phyloP scores from a whole-genome alignment of 2,888 invertebrate genomes.

The Dorcus hopei region DNA sequence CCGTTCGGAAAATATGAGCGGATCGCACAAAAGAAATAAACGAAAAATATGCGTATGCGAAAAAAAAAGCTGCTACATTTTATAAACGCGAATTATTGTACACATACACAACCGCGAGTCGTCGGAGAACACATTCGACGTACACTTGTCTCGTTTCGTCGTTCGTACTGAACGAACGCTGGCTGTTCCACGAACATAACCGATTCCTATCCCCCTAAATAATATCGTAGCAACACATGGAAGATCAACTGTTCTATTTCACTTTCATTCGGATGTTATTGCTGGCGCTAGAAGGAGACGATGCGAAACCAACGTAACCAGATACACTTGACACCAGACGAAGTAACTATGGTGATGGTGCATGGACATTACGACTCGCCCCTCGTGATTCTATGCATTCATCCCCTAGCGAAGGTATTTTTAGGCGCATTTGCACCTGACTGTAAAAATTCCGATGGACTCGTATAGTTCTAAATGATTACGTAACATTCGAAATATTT shows the following conservation, averaged over 20 bases:
- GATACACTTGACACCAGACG: conserved; percentile 22
- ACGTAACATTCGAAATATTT: neutral
- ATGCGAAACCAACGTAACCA: conserved; percentile 14
- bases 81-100: neutral
- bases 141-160: conserved; percentile 19
- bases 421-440: conserved; percentile 35
- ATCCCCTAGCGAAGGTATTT: neutral
- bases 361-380: conserved; percentile 33
- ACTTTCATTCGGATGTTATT: conserved; percentile 14
- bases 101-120: neutral
- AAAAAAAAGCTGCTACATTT: no score
- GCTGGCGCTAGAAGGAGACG: conserved; percentile 20
- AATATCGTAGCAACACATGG: conserved; percentile 9
- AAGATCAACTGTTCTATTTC: conserved; percentile 14
- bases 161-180: conserved; percentile 29
- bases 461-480: neutral
- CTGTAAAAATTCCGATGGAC: neutral
- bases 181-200: conserved; percentile 28
- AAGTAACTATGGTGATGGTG: conserved; percentile 22
- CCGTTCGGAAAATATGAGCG: neutral
- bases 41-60: no score
- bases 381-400: conserved; percentile 46
- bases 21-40: neutral
- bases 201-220: conserved; percentile 24
- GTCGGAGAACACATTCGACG: conserved; percentile 9